Conservation (phyloP, 64 coral and sea anemone species). For the Actinia equina region DNA sequence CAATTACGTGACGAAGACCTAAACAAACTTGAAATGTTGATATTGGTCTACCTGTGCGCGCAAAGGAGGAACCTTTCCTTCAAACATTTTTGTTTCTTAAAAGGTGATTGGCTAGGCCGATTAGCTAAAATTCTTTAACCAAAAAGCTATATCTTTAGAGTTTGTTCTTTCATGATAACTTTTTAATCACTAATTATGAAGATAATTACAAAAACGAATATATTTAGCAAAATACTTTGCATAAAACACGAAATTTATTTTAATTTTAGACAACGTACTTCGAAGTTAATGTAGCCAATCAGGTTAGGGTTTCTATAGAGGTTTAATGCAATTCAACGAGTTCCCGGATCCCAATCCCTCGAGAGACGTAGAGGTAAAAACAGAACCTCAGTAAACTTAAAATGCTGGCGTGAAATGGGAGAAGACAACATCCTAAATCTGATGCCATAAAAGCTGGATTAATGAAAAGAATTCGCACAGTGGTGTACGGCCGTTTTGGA, state of each 20-base stretch:
- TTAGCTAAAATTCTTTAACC: too few relatives aligned
- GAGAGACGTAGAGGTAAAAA: neutral
- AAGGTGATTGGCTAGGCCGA: neutral
- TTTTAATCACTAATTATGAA: neutral
- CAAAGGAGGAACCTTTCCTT: neutral
- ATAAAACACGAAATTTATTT: neutral
- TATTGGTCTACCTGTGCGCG: conserved; percentile 4
- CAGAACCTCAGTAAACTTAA: neutral
- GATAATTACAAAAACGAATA: neutral
- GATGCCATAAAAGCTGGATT: conserved; percentile 7
- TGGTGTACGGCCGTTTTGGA: neutral
- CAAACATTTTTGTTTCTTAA: conserved; percentile 18
- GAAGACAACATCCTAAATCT: neutral
- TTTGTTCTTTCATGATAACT: neutral
- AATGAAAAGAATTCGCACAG: conserved; percentile 29
- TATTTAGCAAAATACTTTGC: neutral
- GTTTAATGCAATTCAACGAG: neutral
- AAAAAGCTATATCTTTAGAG: too few relatives aligned
- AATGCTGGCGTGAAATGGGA: conserved; percentile 8
- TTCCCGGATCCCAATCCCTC: conserved; percentile 12
- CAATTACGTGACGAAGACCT: neutral
- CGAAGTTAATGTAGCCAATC: conserved; percentile 5
- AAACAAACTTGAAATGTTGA: neutral
- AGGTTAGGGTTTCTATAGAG: neutral
- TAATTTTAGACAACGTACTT: neutral